Evolutionary conservation across 2,113 vertebrate genomes (phyloP).

Genomic region (Leptodactylus fuscus): DNA sequence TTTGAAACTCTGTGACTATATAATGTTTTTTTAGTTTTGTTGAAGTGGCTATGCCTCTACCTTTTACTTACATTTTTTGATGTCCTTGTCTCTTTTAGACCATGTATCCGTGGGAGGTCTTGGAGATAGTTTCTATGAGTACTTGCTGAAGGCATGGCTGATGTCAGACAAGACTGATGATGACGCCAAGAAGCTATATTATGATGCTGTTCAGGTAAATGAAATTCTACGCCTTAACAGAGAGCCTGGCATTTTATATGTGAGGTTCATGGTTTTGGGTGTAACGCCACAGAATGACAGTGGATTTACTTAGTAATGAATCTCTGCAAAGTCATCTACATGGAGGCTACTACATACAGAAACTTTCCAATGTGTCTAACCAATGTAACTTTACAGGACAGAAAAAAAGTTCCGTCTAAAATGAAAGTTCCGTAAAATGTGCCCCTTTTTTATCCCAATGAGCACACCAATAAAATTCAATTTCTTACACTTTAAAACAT

Average conservation of each 20-base stretch:
- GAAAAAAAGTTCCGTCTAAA: too few species aligned
- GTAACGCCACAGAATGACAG: not conserved
- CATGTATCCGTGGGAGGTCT: constrained; percentile 95
- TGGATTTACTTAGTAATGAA: not conserved
- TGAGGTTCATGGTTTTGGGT: not conserved
- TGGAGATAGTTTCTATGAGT: constrained; percentile 98
- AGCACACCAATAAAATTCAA: too few species aligned
- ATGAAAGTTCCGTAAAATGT: too few species aligned
- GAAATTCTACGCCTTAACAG: not conserved
- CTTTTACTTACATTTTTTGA: too few species aligned
- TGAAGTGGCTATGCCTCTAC: too few species aligned
- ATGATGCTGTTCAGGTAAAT: constrained; percentile 92
- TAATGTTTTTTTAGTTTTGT: too few species aligned
- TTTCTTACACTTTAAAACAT: too few species aligned
- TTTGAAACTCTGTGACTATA: too few species aligned
- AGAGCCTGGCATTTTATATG: not conserved
- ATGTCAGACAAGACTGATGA: constrained; percentile 96
- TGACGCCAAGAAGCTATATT: constrained; percentile 95
- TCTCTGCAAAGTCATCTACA: not conserved
- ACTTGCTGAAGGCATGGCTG: constrained; percentile 97
- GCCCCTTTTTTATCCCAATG: too few species aligned
- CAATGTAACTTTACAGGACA: too few species aligned
- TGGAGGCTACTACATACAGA: not conserved
- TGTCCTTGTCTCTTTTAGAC: constrained; percentile 77
- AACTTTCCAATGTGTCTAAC: too few species aligned